Percentiles rank a stretch among this genome's conserved stretches.
phyloP scores from a whole-genome alignment of 2,113 vertebrate genomes.

The Notiomystis cincta region DNA sequence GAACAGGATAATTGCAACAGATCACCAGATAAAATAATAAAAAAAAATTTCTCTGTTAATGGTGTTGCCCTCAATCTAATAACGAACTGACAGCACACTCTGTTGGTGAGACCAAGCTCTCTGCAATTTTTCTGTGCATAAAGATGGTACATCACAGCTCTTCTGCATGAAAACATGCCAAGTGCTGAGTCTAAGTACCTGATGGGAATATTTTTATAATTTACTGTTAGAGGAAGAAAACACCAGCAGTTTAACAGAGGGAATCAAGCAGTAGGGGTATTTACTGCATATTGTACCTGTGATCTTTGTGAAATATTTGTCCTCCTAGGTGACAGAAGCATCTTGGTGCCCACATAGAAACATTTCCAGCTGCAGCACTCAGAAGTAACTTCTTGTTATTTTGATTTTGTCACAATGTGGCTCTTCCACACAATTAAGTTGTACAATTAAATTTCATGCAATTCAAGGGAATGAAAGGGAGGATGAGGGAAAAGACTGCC shows the following conservation, averaged over 20 bases:
- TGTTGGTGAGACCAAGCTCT: slow-evolving; percentile 16
- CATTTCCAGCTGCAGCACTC: background rate
- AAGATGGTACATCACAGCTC: background rate
- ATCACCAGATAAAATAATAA: slow-evolving; percentile 8
- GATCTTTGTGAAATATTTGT: background rate
- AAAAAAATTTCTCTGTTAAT: background rate
- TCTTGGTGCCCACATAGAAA: background rate
- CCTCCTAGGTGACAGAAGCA: background rate
- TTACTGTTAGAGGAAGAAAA: background rate
- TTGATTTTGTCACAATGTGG: background rate
- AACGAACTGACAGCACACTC: background rate
- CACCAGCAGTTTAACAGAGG: background rate
- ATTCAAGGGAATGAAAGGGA: background rate
- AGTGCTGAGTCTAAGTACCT: background rate
- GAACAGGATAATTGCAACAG: background rate
- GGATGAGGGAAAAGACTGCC: background rate
- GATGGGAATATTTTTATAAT: background rate
- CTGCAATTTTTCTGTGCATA: background rate
- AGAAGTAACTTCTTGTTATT: background rate
- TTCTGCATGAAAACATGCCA: background rate
- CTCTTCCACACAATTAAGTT: background rate
- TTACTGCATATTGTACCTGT: background rate
- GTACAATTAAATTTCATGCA: background rate
- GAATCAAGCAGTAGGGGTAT: background rate
- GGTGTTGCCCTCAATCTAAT: background rate